Evolutionary conservation across 2,113 vertebrate species (phyloP).

Genomic region (Ageneiosus marmoratus): DNA sequence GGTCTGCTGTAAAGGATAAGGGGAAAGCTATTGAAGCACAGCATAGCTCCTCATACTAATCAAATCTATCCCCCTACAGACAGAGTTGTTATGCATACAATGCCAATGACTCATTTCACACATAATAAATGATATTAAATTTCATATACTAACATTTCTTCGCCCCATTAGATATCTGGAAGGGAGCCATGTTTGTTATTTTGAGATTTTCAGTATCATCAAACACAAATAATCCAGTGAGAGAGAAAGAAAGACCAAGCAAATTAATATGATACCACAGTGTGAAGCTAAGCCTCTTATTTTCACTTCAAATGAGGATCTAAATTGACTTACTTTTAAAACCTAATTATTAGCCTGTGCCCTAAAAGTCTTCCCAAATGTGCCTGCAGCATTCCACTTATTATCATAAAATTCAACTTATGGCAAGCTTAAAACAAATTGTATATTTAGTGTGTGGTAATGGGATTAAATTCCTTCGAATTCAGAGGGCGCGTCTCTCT

Average conservation of each 20-base stretch:
- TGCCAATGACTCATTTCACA: slow-evolving; percentile 35
- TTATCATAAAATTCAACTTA: slow-evolving; percentile 79
- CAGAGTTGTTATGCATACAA: not conserved
- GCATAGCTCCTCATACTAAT: not conserved
- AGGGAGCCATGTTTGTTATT: slow-evolving; percentile 45
- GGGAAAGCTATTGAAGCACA: slow-evolving; percentile 16
- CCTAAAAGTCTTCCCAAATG: slow-evolving; percentile 77
- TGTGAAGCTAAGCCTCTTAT: slow-evolving; percentile 75
- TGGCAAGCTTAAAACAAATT: slow-evolving; percentile 80
- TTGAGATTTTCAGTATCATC: slow-evolving; percentile 39
- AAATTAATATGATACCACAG: slow-evolving; percentile 70
- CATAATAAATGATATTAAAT: slow-evolving; percentile 21
- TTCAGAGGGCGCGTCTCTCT: slow-evolving; percentile 62
- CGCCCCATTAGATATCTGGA: slow-evolving; percentile 23
- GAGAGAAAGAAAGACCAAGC: slow-evolving; percentile 65
- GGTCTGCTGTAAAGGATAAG: slow-evolving; percentile 33
- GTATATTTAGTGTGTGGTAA: slow-evolving; percentile 80
- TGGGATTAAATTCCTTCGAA: slow-evolving; percentile 76
- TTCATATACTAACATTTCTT: slow-evolving; percentile 12
- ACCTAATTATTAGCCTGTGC: slow-evolving; percentile 79
- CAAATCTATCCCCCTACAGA: not conserved
- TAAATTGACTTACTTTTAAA: slow-evolving; percentile 79
- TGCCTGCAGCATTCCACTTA: slow-evolving; percentile 69
- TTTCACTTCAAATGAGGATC: slow-evolving; percentile 76
- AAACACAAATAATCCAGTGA: slow-evolving; percentile 49